phyloP scores from a whole-genome alignment of 1,140 invertebrate genomes.

The Amphibalanus amphitrite region DNA sequence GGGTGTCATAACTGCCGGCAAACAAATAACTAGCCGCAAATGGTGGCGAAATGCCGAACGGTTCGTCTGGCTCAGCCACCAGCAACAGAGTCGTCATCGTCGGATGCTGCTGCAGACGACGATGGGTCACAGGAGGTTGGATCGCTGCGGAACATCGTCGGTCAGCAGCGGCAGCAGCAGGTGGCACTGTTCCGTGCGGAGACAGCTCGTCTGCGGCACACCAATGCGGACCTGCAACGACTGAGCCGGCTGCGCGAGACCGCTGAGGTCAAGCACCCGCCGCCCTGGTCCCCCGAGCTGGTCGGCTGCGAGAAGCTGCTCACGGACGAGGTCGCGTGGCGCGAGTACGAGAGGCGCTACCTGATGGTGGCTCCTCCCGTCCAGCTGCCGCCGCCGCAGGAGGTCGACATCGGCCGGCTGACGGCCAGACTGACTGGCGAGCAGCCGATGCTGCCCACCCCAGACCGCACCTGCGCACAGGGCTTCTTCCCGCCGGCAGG shows the following conservation, averaged over 20 bases:
- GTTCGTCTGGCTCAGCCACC: too few relatives aligned
- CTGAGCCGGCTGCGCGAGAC: not conserved
- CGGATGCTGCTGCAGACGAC: too few relatives aligned
- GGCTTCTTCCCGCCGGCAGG: not conserved
- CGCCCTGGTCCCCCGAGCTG: not conserved
- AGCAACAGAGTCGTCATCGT: too few relatives aligned
- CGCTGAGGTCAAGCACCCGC: not conserved
- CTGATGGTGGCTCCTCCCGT: not conserved
- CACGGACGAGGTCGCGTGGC: not conserved
- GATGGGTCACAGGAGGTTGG: too few relatives aligned
- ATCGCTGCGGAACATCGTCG: too few relatives aligned
- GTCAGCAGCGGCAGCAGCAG: not conserved
- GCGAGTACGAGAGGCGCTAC: not conserved
- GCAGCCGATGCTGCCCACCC: not conserved
- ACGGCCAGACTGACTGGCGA: not conserved
- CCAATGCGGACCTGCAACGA: not conserved
- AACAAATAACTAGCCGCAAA: too few relatives aligned
- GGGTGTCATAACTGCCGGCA: too few relatives aligned
- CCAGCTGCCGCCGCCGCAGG: not conserved
- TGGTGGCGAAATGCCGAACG: too few relatives aligned
- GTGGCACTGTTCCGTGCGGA: not conserved
- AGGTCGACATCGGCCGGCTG: not conserved
- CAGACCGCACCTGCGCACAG: not conserved
- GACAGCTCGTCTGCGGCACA: not conserved
- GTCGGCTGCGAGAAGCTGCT: not conserved